Base-by-base conservation (phyloP, 92 coral and sea anemone genomes). In the Metridium senile region DNA sequence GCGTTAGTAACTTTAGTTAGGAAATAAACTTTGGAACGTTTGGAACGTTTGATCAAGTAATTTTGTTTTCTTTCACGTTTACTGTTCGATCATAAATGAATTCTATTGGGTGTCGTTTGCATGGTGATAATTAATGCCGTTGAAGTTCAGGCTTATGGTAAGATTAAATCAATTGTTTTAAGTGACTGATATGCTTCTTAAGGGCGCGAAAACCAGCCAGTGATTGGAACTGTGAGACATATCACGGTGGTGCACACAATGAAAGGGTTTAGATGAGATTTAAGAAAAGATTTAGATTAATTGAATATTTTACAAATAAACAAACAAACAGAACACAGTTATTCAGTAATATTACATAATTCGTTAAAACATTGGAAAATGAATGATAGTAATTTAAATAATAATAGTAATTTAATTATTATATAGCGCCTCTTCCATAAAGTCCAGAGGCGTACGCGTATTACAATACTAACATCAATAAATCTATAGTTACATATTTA, bases 111-210 rank as follows among this genome's bases (percentile, higher is more conserved):
- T 59, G 45, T 63, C 43, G 16, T 6, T 28, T 63, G n/a, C 11
- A 2, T 19, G 28, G 7, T 21, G 31, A 28, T 30, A 31, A 28
- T 21, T 63, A 28, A 63, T 11, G 28, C 21, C 1, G 45, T 28
- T 11, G 45, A 63, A 11, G 45, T 39, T 63, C 3, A 29, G 45
- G 20, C n/a, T 29, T 28, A 16, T 28, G 45, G 39, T 63, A 10
- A 63, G 69, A 63, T 63, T 31, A 63, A 27, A 28, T 3, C 69
- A 63, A 63, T 63, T 63, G 43, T 63, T 28, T 21, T 29, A 11
- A 63, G 69, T 63, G 69, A 4, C 45, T 63, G 69, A 63, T 63
- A 59, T 16, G 39, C 28, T 35, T 63, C 45, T 63, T 11, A 1
- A 63, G 29, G 33, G 29, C 66, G 6, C 19, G 33, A 29, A 2